Percentiles rank a stretch among this genome's conserved stretches.
phyloP scores from a whole-genome alignment of 1,140 invertebrate genomes.

The Battus philenor region DNA sequence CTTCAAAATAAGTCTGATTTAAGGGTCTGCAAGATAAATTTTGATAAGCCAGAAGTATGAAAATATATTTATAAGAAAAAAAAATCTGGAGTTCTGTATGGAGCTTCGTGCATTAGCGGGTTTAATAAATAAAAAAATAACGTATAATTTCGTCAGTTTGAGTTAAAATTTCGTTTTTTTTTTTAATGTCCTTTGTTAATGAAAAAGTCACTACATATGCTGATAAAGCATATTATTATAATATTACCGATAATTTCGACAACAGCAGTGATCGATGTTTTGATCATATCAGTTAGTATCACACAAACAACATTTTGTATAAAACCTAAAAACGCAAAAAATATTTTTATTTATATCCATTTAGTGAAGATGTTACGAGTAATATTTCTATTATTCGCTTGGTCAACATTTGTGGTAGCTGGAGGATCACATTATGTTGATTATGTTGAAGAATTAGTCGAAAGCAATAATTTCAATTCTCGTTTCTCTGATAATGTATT shows the following conservation, averaged over 20 bases:
- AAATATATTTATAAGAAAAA: too few species aligned
- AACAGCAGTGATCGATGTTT: constrained; percentile 5
- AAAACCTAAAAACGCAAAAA: too few species aligned
- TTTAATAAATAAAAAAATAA: too few species aligned
- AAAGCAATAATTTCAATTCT: constrained; percentile 6
- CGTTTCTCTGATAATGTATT: constrained; percentile 36
- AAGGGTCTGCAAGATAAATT: too few species aligned
- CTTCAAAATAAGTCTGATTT: too few species aligned
- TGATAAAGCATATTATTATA: neutral
- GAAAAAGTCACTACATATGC: too few species aligned
- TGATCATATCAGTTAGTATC: constrained; percentile 5
- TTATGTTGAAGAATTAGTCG: constrained; percentile 23
- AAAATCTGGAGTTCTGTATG: too few species aligned
- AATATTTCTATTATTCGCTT: constrained; percentile 13
- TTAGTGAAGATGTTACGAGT: neutral
- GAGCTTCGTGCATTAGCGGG: too few species aligned
- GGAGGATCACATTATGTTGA: constrained; percentile 25
- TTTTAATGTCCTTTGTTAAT: too few species aligned
- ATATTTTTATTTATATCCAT: neutral
- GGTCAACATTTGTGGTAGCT: neutral
- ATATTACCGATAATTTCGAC: constrained; percentile 3
- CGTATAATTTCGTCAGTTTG: too few species aligned
- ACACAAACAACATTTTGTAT: neutral
- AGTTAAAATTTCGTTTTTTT: too few species aligned
- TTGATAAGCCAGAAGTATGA: too few species aligned